These are phyloP conservation scores for Icerya purchasi DNA, from an alignment of 2,888 invertebrate genomes.

Conservation along the genomic window DNA sequence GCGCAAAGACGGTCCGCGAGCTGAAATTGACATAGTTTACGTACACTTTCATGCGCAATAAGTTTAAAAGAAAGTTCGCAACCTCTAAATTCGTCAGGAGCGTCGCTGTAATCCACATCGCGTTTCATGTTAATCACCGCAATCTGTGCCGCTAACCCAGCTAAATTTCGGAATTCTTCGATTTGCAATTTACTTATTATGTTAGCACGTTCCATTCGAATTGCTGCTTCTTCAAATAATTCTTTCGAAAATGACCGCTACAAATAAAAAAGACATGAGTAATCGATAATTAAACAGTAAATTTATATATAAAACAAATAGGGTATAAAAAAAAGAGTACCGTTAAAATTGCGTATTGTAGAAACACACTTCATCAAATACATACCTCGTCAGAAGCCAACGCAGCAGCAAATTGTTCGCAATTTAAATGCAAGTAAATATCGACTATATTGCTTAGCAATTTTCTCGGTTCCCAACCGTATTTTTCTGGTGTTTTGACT, in stretches of 20 bases:
- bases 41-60: no score
- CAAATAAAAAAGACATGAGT: background rate
- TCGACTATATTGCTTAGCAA: constrained; percentile 80
- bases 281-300: constrained; percentile 1
- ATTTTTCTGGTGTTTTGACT: constrained; percentile 79
- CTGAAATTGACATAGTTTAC: no score
- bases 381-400: constrained; percentile 84
- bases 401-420: constrained; percentile 72
- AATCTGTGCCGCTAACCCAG: constrained; percentile 55
- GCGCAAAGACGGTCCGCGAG: no score
- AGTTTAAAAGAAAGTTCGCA: no score
- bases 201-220: constrained; percentile 52
- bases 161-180: constrained; percentile 58
- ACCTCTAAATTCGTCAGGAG: constrained; percentile 81
- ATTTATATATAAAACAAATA: constrained; percentile 1
- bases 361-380: no score
- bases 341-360: background rate
- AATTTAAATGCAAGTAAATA: constrained; percentile 90
- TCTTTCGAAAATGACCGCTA: constrained; percentile 63
- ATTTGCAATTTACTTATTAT: constrained; percentile 67
- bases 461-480: constrained; percentile 89
- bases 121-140: constrained; percentile 51
- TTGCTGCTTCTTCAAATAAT: constrained; percentile 74
- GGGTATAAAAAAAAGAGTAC: background rate
- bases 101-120: constrained; percentile 83